Evolutionary conservation across 2,888 invertebrate genomes (phyloP), one percentile per base, ranked within the genome.

Genomic region (Arge pagana): DNA sequence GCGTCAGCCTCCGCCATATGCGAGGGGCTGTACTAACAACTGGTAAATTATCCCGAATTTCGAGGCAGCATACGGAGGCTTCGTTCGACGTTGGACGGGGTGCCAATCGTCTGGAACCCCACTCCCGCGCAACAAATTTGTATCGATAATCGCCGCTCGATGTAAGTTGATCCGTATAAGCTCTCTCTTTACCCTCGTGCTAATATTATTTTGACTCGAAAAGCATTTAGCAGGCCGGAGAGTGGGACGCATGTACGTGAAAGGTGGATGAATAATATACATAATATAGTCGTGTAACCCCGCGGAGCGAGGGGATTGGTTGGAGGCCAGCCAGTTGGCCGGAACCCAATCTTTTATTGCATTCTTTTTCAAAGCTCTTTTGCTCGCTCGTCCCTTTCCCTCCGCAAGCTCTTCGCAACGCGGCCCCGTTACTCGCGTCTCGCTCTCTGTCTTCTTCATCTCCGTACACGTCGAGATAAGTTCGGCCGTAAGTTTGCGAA

Each of bases 321-420:
- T 75, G 75, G 75, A 75, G 69, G 58, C 59, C 58, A 66, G 74
- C 74, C 75, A 75, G 73, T 70, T 75, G 75, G 75, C 74, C 66
- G 59, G 70, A 66, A 67, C 67, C 73, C 75, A 74, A 72, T 74
- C 68, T 72, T 72, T 74, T 74, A 75, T 74, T 75, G 73, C 72
- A 74, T 75, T 74, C 74, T 74, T 74, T 75, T 45, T 71, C 68
- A 67, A 71, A 71, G 70, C 68, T 60, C 65, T 61, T 61, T 59
- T 58, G 56, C 56, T n/a, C n/a, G n/a, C 58, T 52, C 55, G 58
- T 56, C 64, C 59, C 57, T 59, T 61, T 56, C 62, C 48, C 61
- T 58, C 60, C 54, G 39, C 60, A 55, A 56, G 57, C 53, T 58
- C 56, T 57, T 39, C 54, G 18, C 39, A 54, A 40, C 51, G 31